Evolutionary conservation across 92 coral and sea anemone species (phyloP).

Genomic region (Epizoanthus rinbou): DNA sequence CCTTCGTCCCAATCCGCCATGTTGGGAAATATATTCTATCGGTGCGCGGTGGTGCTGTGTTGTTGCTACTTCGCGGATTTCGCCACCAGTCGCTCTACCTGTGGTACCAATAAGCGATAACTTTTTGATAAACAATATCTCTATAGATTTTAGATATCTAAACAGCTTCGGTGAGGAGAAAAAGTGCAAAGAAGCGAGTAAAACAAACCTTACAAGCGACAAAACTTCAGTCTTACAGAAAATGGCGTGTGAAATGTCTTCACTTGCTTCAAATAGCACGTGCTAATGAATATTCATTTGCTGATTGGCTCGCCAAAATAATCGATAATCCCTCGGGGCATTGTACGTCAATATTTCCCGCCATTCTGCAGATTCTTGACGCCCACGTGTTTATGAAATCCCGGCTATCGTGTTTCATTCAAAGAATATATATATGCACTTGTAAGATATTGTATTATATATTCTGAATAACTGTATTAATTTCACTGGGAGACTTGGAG

Average conservation of each 20-base stretch:
- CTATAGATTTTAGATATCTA: not conserved
- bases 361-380: conserved; percentile 7
- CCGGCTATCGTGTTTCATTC: not conserved
- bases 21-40: not conserved
- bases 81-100: conserved; percentile 5
- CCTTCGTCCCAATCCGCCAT: conserved; percentile 47
- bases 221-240: not conserved
- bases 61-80: not conserved
- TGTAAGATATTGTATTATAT: too few species aligned
- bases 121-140: not conserved
- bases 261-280: not conserved
- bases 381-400: too few species aligned
- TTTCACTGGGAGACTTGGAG: too few species aligned
- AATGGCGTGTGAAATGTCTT: not conserved
- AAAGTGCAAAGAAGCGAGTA: not conserved
- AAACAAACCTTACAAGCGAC: not conserved
- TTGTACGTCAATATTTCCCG: conserved; percentile 21
- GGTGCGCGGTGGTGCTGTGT: not conserved
- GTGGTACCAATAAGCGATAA: not conserved
- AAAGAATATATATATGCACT: too few species aligned
- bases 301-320: conserved; percentile 24
- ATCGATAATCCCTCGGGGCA: conserved; percentile 36
- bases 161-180: not conserved
- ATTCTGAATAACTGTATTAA: too few species aligned
- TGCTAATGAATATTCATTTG: conserved; percentile 40